These are phyloP conservation scores for Neotragus pygmaeus DNA, from an alignment of 2,113 vertebrate genomes.

Conservation along the genomic window DNA sequence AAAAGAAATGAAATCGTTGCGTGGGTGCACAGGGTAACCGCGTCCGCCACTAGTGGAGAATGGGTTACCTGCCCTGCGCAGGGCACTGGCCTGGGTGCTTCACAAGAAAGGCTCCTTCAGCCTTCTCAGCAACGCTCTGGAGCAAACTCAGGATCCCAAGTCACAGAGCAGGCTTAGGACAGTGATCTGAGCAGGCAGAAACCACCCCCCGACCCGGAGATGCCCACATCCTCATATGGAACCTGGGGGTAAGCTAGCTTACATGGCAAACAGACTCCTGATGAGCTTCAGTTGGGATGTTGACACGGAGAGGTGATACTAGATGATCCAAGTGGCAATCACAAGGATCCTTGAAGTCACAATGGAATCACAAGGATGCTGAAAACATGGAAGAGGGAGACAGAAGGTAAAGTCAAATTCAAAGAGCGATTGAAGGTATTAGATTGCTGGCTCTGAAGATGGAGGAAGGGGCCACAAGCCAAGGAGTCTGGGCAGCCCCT, in stretches of 20 bases:
- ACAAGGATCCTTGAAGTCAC: neutral
- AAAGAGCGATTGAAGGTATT: neutral
- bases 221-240: neutral
- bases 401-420: neutral
- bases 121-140: neutral
- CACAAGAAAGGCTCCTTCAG: neutral
- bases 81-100: neutral
- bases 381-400: neutral
- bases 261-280: neutral
- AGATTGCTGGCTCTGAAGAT: neutral
- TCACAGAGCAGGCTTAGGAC: neutral
- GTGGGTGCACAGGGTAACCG: neutral
- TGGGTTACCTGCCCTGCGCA: neutral
- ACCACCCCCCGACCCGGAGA: rapidly evolving
- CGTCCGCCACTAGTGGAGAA: rapidly evolving
- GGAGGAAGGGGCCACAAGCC: neutral
- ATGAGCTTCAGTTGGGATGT: neutral
- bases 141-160: neutral
- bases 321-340: neutral
- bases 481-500: neutral
- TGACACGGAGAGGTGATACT: neutral
- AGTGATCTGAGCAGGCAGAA: neutral
- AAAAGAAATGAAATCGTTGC: neutral
- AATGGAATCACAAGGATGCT: neutral
- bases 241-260: neutral